Base-by-base conservation (phyloP, 2,888 invertebrate species). In the Clanis bilineata region DNA sequence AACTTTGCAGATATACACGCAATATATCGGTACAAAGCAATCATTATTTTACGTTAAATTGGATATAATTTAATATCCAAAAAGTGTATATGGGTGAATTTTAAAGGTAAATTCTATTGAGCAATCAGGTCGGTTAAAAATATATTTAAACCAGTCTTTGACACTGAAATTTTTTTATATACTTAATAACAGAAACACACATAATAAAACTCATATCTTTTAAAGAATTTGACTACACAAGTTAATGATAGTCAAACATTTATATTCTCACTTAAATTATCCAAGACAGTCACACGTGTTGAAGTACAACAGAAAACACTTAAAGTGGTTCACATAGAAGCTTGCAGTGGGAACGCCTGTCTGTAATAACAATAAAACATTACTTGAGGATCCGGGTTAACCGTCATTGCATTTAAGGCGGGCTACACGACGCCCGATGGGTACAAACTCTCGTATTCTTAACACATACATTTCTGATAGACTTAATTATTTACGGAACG, bases 301-400 rank as follows among this genome's bases (percentile, higher is more conserved):
- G 63, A 47, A 39, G 64, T 72, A 89, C 88, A 88, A 71, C 82
- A 72, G 80, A 87, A 86, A 73, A 80, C 86, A 86, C 86, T 87
- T 85, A 85, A 76, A 59, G 57, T 44, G 28, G 54, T 57, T 61
- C 32, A 43, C 61, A 57, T 32, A 41, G 39, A 32, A 36, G 36
- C 3, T 18, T 36, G 22, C 39, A 22, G 23, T n/a, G 12, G 59
- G 44, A 47, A 51, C 12, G 57, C 28, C 57, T 18, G 57, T 38
- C 54, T 55, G 60, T 67, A 67, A 64, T 69, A 66, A 73, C 73
- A 69, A 74, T 71, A 70, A 66, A 72, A 78, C 79, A 71, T 78
- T 71, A 75, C 51, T 51, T 74, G 71, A 84, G 90, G 90, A 90
- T 90, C 87, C 90, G 90, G 90, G 90, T 82, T 83, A 90, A 90